Percentiles rank a stretch among this genome's conserved stretches.
Conservation (phyloP, 2,888 invertebrate species). For the Mimas tiliae region DNA sequence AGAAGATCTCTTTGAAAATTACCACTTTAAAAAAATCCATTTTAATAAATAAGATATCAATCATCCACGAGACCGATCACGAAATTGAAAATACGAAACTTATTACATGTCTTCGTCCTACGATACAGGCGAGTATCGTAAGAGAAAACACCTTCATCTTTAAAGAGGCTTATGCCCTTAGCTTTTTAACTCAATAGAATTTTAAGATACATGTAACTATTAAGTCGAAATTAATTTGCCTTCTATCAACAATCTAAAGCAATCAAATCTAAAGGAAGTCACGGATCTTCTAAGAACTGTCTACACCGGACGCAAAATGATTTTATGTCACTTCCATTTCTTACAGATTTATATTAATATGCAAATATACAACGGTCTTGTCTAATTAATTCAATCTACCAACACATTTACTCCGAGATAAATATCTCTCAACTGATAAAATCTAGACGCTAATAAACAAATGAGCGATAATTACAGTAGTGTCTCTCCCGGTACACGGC, state of each 20-base stretch:
- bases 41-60: too few species aligned
- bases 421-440: conserved; percentile 11
- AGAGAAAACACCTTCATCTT: not conserved
- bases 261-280: not conserved
- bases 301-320: not conserved
- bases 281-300: not conserved
- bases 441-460: conserved; percentile 37
- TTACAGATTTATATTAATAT: conserved; percentile 5
- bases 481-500: conserved; percentile 34
- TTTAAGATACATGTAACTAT: not conserved
- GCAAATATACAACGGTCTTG: conserved; percentile 11
- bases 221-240: not conserved
- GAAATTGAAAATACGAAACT: too few species aligned
- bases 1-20: too few species aligned
- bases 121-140: too few species aligned
- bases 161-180: too few species aligned
- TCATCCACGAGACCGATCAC: too few species aligned
- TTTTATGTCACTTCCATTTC: not conserved
- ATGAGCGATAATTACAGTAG: conserved; percentile 40
- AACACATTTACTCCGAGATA: conserved; percentile 31
- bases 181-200: not conserved
- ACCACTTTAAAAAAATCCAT: not conserved
- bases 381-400: conserved; percentile 30
- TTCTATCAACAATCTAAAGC: not conserved
- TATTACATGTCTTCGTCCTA: too few species aligned